Base-by-base conservation (phyloP, 2,888 invertebrate genomes). In the Argyresthia goedartella region DNA sequence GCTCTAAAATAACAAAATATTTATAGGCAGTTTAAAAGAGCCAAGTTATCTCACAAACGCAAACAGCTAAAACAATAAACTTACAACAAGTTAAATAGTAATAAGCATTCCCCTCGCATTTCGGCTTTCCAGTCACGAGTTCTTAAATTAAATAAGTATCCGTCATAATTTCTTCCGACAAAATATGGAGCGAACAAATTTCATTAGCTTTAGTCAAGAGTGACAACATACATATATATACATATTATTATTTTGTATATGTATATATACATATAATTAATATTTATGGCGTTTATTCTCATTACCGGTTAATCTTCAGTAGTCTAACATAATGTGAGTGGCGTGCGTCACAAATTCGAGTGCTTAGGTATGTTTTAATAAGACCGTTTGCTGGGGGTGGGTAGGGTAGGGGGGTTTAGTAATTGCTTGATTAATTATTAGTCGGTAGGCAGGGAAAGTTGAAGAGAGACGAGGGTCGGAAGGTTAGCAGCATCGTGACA, bases 391-490 rank as follows among this genome's bases (percentile, higher is more conserved):
- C n/a, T n/a, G 2, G 45, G 8, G 10, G 15, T 44, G 9, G 45
- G 15, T 4, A 13, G 14, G 45, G 15, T 2, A 25, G 63, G 58
- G 64, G 66, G 73, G 74, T 67, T 73, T 67, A 64, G 71, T 80
- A 84, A 85, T 84, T 81, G 79, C 73, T 77, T 84, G 81, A 82
- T 84, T 79, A 84, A 85, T 84, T 81, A 84, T 85, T 81, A 81
- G 73, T 69, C 63, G 65, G 68, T 71, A 69, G 68, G 63, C 71
- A 67, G 75, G 77, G 73, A 25, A 73, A 80, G 81, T 81, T 82
- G 80, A 71, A 33, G 36, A 33, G 71, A 78, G 81, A 81, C 73
- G 76, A 81, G 84, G 82, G 84, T 81, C 74, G 15, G 65, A 70
- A 76, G 79, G 81, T 76, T 71, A 68, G 72, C 71, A 69, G 69